Evolutionary conservation across 1,140 invertebrate species (phyloP).

Genomic region (Nylanderia fulva): DNA sequence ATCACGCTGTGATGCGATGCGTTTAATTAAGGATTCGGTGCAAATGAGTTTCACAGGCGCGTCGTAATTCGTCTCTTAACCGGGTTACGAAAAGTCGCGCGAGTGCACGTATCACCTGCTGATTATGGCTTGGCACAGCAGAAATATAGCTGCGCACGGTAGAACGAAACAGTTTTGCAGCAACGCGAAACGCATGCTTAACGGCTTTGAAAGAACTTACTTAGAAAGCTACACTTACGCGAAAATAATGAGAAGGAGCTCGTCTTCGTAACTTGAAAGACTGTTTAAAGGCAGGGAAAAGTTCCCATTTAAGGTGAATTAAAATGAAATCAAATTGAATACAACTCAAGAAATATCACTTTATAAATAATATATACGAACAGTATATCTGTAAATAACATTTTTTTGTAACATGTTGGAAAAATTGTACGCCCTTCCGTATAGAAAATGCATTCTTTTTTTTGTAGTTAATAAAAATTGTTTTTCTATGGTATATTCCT

Average conservation of each 20-base stretch:
- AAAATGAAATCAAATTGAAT: neutral
- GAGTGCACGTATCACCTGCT: constrained; percentile 17
- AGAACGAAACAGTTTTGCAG: constrained; percentile 19
- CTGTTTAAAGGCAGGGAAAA: neutral
- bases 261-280: neutral
- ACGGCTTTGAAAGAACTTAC: neutral
- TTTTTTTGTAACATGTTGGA: no score
- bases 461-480: no score
- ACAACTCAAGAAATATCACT: neutral
- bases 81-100: constrained; percentile 51
- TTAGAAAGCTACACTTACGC: neutral
- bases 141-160: constrained; percentile 21
- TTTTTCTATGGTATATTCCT: neutral
- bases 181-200: neutral
- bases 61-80: constrained; percentile 68
- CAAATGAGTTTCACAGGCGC: constrained; percentile 74
- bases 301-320: neutral
- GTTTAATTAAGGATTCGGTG: constrained; percentile 76
- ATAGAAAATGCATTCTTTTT: neutral
- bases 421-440: neutral
- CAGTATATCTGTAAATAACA: no score
- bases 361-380: neutral
- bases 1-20: constrained; percentile 47
- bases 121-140: constrained; percentile 15
- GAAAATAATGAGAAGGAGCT: constrained; percentile 19